These are phyloP conservation scores for Danio tinwini DNA, from an alignment of 2,797 vertebrate genomes.

Conservation along the genomic window DNA sequence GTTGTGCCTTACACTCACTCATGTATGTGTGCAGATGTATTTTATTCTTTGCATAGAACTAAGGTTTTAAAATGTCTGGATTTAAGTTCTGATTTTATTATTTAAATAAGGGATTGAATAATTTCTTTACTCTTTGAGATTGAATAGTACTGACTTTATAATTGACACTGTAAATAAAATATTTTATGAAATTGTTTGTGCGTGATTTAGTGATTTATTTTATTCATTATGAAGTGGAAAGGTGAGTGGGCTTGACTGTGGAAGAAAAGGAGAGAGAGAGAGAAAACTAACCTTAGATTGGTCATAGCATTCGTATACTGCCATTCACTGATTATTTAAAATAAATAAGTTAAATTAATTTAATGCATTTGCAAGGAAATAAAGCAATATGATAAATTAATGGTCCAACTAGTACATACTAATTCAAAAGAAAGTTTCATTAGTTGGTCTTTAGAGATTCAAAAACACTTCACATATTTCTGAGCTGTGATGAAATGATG, in stretches of 20 bases:
- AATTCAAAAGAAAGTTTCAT: neutral
- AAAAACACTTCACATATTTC: neutral
- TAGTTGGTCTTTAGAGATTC: neutral
- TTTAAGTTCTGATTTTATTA: conserved; percentile 31
- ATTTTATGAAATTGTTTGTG: conserved; percentile 53
- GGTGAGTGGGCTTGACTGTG: no score
- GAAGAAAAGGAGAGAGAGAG: no score
- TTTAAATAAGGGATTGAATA: conserved; percentile 52
- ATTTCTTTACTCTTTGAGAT: conserved; percentile 38
- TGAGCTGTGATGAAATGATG: neutral
- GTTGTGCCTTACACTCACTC: conserved; percentile 42
- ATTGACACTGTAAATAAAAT: conserved; percentile 64
- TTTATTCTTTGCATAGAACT: neutral
- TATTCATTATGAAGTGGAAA: neutral
- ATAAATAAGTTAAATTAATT: no score
- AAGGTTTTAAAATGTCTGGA: conserved; percentile 18
- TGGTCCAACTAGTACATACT: neutral
- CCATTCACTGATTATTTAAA: no score
- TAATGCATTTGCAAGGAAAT: no score
- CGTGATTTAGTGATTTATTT: neutral
- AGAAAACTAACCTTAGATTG: no score
- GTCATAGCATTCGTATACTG: no score
- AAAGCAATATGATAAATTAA: no score
- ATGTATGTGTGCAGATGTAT: neutral
- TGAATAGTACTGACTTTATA: conserved; percentile 46